Conservation (phyloP, 1,140 invertebrate genomes). For the Octopus sinensis region DNA sequence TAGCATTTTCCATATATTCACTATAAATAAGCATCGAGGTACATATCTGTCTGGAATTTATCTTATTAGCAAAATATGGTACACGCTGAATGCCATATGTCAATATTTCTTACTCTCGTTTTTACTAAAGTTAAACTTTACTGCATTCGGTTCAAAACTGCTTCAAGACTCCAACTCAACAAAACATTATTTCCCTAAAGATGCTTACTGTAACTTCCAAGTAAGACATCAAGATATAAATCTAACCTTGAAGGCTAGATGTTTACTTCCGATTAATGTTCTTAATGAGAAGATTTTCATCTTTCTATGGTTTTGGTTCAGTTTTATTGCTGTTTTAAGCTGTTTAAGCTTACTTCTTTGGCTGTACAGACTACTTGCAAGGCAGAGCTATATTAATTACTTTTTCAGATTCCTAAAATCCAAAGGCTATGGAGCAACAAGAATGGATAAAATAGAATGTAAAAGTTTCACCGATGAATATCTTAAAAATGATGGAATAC, state of each 20-base stretch:
- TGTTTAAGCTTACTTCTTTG: slow-evolving; percentile 24
- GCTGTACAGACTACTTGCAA: slow-evolving; percentile 39
- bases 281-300: slow-evolving; percentile 61
- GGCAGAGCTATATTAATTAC: slow-evolving; percentile 44
- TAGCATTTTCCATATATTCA: slow-evolving; percentile 5
- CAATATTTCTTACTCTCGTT: slow-evolving; percentile 58
- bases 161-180: slow-evolving; percentile 50
- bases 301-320: slow-evolving; percentile 54
- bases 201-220: slow-evolving; percentile 59
- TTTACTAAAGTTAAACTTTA: slow-evolving; percentile 56
- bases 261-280: slow-evolving; percentile 57
- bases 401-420: slow-evolving; percentile 49
- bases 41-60: slow-evolving; percentile 56
- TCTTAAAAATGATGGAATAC: slow-evolving; percentile 52
- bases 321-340: slow-evolving; percentile 48
- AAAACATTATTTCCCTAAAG: slow-evolving; percentile 52
- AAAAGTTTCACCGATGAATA: slow-evolving; percentile 46
- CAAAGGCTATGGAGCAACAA: slow-evolving; percentile 33
- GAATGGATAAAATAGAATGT: slow-evolving; percentile 44
- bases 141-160: slow-evolving; percentile 53
- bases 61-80: slow-evolving; percentile 57
- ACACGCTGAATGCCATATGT: slow-evolving; percentile 55
- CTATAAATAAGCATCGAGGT: slow-evolving; percentile 35
- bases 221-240: slow-evolving; percentile 47
- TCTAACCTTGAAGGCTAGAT: slow-evolving; percentile 29